Evolutionary conservation across 2,888 invertebrate genomes (phyloP).

Genomic region (Calameuta pallipes): DNA sequence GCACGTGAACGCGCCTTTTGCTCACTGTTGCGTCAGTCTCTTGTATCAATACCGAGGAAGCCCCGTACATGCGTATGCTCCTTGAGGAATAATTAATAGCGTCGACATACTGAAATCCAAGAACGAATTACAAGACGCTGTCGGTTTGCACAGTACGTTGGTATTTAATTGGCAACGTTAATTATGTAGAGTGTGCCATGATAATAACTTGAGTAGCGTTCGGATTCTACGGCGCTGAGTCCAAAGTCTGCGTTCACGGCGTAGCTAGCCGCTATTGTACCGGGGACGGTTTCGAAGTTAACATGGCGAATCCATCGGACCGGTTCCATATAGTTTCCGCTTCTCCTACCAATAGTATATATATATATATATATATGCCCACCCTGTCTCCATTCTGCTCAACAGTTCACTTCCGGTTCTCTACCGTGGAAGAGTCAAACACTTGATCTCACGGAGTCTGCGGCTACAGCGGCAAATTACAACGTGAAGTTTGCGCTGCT

Average conservation of each 20-base stretch:
- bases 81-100: neutral
- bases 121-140: neutral
- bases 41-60: neutral
- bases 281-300: neutral
- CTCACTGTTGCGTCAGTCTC: neutral
- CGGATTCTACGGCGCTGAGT: neutral
- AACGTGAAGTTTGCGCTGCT: neutral
- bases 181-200: neutral
- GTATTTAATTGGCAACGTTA: neutral
- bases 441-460: neutral
- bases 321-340: constrained; percentile 13
- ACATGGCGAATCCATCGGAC: constrained; percentile 15
- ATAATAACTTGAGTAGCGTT: neutral
- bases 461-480: neutral
- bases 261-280: neutral
- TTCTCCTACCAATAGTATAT: neutral
- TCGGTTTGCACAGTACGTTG: neutral
- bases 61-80: neutral
- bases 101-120: neutral
- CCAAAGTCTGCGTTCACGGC: neutral
- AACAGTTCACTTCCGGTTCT: neutral
- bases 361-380: neutral
- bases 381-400: neutral
- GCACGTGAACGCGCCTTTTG: neutral
- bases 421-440: neutral